Percentiles rank a stretch among this genome's conserved stretches.
These are phyloP conservation scores for Sesamia nonagrioides DNA, from an alignment of 1,140 invertebrate species.

Conservation along the genomic window DNA sequence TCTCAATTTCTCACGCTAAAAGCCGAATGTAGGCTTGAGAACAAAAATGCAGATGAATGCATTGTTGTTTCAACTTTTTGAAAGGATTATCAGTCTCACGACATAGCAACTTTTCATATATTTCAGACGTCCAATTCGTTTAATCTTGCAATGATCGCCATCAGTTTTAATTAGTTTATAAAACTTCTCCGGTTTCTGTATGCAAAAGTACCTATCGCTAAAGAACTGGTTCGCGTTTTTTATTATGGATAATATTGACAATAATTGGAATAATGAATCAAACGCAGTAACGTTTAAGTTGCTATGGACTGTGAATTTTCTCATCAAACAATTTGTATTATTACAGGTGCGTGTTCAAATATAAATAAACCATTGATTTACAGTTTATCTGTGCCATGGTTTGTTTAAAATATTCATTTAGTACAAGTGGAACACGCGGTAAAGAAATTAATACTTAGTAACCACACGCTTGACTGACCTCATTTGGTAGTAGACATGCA, in stretches of 20 bases:
- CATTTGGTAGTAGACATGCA: constrained; percentile 30
- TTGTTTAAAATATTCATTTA: not conserved
- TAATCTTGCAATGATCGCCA: not conserved
- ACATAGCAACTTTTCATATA: not conserved
- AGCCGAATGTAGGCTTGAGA: constrained; percentile 58
- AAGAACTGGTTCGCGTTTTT: constrained; percentile 21
- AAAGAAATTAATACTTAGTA: constrained; percentile 39
- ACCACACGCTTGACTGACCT: constrained; percentile 30
- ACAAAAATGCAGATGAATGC: constrained; percentile 60
- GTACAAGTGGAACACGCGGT: constrained; percentile 11
- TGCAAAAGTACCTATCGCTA: not conserved
- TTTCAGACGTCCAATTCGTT: not conserved
- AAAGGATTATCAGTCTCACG: not conserved
- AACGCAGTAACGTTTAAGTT: not conserved
- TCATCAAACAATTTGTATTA: not conserved
- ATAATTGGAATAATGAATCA: constrained; percentile 18
- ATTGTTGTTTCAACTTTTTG: constrained; percentile 60
- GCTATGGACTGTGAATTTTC: not conserved
- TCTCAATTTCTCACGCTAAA: constrained; percentile 75
- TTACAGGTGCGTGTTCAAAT: not conserved
- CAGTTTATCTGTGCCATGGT: not conserved
- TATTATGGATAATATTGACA: constrained; percentile 26
- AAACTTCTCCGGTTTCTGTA: constrained; percentile 31
- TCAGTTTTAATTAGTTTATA: constrained; percentile 13
- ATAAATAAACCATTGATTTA: not conserved